Evolutionary conservation across 2,113 vertebrate genomes (phyloP).

Genomic region (Perca schrenkii): DNA sequence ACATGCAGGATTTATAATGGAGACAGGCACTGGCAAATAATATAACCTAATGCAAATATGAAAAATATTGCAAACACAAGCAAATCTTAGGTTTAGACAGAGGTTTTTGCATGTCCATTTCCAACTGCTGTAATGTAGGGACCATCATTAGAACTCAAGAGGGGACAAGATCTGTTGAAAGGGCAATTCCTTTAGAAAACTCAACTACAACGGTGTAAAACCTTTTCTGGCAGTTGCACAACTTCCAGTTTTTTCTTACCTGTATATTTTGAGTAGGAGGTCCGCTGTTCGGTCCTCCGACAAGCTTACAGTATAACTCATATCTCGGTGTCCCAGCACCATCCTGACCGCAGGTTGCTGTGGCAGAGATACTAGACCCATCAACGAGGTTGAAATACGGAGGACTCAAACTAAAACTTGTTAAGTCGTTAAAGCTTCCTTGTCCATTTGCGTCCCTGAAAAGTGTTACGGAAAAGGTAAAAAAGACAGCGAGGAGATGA

Average conservation of each 20-base stretch:
- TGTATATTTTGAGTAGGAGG: slow-evolving; percentile 87
- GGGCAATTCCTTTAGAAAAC: slow-evolving; percentile 57
- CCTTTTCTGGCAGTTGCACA: slow-evolving; percentile 56
- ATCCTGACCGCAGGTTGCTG: slow-evolving; percentile 93
- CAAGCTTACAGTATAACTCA: slow-evolving; percentile 94
- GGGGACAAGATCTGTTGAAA: slow-evolving; percentile 32
- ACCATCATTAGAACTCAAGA: slow-evolving; percentile 5
- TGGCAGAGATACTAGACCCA: slow-evolving; percentile 85
- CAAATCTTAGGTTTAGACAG: neutral
- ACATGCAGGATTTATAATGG: neutral
- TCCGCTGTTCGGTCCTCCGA: slow-evolving; percentile 87
- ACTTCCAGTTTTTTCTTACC: slow-evolving; percentile 79
- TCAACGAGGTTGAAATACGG: slow-evolving; percentile 93
- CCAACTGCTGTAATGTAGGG: neutral
- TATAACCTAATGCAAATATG: neutral
- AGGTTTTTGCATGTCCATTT: neutral
- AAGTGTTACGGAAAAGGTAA: slow-evolving; percentile 31
- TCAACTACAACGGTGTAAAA: slow-evolving; percentile 49
- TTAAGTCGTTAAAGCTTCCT: slow-evolving; percentile 46
- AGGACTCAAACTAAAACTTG: slow-evolving; percentile 87
- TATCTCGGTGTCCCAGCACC: slow-evolving; percentile 73
- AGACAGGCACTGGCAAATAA: neutral
- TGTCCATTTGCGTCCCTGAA: slow-evolving; percentile 65
- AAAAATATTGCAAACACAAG: neutral
- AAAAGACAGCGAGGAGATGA: slow-evolving; percentile 57